A percentile compares a stretch with the other conserved stretches of the same genome.
Conservation (phyloP, 2,888 invertebrate genomes). For the Caenorhabditis doughertyi region DNA sequence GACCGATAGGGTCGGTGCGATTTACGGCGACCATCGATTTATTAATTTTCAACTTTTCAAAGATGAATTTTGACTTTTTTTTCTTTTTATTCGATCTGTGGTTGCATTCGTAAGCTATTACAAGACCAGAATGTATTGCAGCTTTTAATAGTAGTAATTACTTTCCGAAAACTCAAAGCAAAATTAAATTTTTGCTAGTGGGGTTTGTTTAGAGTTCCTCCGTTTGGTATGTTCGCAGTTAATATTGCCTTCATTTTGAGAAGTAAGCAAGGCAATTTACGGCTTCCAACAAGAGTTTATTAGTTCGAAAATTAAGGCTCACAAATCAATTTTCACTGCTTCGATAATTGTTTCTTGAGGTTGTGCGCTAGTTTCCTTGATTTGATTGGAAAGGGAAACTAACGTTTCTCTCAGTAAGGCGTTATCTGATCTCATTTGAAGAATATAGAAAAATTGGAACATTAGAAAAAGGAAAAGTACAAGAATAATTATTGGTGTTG, state of each 20-base stretch:
- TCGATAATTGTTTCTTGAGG: slow-evolving; percentile 12
- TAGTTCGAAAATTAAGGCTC: not conserved
- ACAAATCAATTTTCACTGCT: slow-evolving; percentile 32
- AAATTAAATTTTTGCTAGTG: too few species aligned
- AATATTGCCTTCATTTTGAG: too few species aligned
- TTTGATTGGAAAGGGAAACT: slow-evolving; percentile 32
- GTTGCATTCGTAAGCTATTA: too few species aligned
- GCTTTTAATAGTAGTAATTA: too few species aligned
- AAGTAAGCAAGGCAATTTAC: too few species aligned
- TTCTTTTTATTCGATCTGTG: not conserved
- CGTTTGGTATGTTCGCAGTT: too few species aligned
- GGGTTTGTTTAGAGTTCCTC: too few species aligned
- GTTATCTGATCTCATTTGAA: slow-evolving; percentile 60
- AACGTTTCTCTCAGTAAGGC: slow-evolving; percentile 45
- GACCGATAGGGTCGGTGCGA: slow-evolving; percentile 37
- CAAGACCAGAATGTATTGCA: too few species aligned
- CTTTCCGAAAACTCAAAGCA: too few species aligned
- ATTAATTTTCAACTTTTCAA: slow-evolving; percentile 21
- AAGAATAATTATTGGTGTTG: slow-evolving; percentile 41
- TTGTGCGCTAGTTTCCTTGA: slow-evolving; percentile 26
- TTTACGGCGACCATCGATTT: slow-evolving; percentile 59
- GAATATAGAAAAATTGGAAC: slow-evolving; percentile 58
- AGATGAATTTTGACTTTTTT: not conserved
- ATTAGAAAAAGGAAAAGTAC: slow-evolving; percentile 42
- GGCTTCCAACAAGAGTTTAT: slow-evolving; percentile 25